Base-by-base conservation (phyloP, 2,888 invertebrate species). In the Osmoderma eremita region DNA sequence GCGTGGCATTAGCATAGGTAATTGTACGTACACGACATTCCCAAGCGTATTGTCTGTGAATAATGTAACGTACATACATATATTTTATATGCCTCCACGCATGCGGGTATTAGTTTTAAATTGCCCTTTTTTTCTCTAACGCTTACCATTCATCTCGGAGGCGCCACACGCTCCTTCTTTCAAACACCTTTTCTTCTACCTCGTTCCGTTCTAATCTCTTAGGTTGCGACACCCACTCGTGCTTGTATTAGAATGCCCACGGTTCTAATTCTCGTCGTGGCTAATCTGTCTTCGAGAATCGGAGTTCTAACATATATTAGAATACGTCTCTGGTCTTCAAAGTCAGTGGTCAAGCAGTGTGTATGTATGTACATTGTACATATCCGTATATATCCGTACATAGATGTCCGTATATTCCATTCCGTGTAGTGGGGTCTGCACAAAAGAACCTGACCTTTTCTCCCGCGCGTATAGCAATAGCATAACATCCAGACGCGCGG, bases 401-500 rank as follows among this genome's bases (percentile, higher is more conserved):
- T 41, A 39, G 20, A 53, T 24, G 38, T 54, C 39, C 41, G 39
- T 54, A 20, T 54, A 17, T 20, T 54, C 39, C 18, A 18, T 18
- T 54, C 3, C 24, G 24, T 30, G 30, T 5, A 30, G 30, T 18
- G 39, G 20, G 41, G 39, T 39, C 54, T 56, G 41, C 54, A 56
- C 54, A 56, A 56, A 56, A 41, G 54, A 56, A 56, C 54, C 41
- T 56, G 54, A 56, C 54, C 54, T 56, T 56, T 41, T 56, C 54
- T 22, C 20, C 39, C 20, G 39, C 12, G 1, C 30, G 30, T 30
- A 30, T 30, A 30, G 54, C 54, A 42, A 56, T 56, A 54, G 39
- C 54, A 17, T 54, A 54, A 54, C 54, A 54, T 54, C 39, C 39
- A 56, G 54, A 56, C 54, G 10, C 54, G 10, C 13, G 54, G 41